phyloP scores from a whole-genome alignment of 2,113 vertebrate genomes.

The Smithornis capensis region DNA sequence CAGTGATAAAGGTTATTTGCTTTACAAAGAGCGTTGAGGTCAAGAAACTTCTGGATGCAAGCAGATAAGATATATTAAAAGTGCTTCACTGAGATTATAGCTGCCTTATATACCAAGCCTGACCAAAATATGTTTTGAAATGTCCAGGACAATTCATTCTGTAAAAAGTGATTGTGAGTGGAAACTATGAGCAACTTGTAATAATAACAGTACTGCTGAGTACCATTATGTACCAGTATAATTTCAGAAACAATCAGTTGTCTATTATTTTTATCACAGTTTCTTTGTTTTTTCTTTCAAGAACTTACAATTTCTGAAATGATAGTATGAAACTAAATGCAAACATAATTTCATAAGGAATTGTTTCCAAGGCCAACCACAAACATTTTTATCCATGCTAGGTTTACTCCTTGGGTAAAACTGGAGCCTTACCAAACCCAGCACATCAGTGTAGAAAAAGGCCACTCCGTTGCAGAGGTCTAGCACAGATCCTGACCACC shows the following conservation, averaged over 20 bases:
- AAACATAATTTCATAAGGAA: neutral
- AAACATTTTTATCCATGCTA: neutral
- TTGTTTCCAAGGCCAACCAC: conserved; percentile 3
- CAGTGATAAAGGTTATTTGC: neutral
- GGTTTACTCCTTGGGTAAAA: neutral
- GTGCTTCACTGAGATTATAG: neutral
- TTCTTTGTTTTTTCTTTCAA: neutral
- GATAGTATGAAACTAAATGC: neutral
- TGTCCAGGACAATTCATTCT: neutral
- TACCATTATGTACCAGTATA: neutral
- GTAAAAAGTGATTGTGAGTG: neutral
- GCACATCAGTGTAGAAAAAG: neutral
- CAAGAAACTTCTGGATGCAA: neutral
- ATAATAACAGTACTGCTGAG: neutral
- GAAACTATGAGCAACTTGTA: conserved; percentile 23
- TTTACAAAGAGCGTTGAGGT: neutral
- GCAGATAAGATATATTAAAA: neutral
- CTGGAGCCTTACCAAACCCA: neutral
- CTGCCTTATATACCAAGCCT: neutral
- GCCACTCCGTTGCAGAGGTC: neutral
- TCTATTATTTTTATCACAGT: neutral
- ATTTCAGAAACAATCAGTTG: neutral
- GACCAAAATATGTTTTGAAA: conserved; percentile 10
- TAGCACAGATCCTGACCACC: neutral
- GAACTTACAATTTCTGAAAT: neutral